Evolutionary conservation across 1,140 invertebrate genomes (phyloP).

Genomic region (Trichoplusia ni): DNA sequence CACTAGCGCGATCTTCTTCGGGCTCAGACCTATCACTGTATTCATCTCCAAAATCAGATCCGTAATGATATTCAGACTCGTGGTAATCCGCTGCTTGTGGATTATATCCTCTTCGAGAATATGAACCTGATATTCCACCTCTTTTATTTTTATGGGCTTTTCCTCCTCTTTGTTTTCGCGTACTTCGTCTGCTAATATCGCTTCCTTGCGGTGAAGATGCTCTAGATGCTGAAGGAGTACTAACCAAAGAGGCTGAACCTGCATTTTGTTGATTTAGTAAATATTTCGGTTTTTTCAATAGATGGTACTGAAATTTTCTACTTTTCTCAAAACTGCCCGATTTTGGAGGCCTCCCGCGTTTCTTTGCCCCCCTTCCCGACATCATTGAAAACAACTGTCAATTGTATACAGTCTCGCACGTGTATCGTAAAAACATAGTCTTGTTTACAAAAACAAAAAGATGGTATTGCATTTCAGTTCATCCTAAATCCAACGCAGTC

Average conservation of each 20-base stretch:
- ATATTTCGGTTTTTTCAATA: slow-evolving; percentile 96
- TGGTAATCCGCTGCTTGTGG: slow-evolving; percentile 87
- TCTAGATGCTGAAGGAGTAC: slow-evolving; percentile 89
- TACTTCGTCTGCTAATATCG: slow-evolving; percentile 86
- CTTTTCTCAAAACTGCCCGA: slow-evolving; percentile 91
- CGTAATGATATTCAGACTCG: slow-evolving; percentile 94
- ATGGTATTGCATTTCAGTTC: slow-evolving; percentile 79
- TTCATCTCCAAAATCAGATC: slow-evolving; percentile 93
- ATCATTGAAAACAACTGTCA: slow-evolving; percentile 83
- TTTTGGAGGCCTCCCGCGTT: slow-evolving; percentile 94
- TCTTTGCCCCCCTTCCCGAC: slow-evolving; percentile 92
- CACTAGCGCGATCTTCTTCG: slow-evolving; percentile 87
- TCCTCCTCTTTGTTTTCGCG: slow-evolving; percentile 80
- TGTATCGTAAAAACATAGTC: slow-evolving; percentile 81
- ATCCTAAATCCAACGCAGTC: slow-evolving; percentile 78
- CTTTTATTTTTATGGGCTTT: slow-evolving; percentile 84
- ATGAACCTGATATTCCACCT: slow-evolving; percentile 83
- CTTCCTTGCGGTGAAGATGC: slow-evolving; percentile 88
- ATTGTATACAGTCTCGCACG: slow-evolving; percentile 80
- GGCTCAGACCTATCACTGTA: slow-evolving; percentile 90
- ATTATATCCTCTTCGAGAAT: slow-evolving; percentile 87
- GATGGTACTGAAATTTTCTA: slow-evolving; percentile 92
- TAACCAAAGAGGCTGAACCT: slow-evolving; percentile 86
- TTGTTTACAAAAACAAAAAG: slow-evolving; percentile 82
- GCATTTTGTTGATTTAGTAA: slow-evolving; percentile 84